These are phyloP conservation scores for Thymelicus acteon DNA, from an alignment of 2,888 invertebrate genomes.

Conservation along the genomic window DNA sequence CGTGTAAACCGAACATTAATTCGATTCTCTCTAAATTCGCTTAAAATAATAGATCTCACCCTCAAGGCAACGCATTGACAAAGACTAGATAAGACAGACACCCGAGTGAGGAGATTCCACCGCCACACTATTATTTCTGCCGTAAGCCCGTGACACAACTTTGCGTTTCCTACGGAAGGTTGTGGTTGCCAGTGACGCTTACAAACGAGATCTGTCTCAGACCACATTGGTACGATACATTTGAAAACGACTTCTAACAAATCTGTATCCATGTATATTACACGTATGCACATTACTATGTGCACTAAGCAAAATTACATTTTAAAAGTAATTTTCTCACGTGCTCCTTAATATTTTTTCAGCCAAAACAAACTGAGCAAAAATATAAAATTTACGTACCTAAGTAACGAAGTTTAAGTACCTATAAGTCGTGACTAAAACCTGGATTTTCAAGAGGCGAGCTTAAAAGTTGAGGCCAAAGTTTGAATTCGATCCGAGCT, in stretches of 20 bases:
- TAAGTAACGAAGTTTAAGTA: conserved; percentile 6
- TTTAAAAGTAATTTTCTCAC: neutral
- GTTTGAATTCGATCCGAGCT: conserved; percentile 11
- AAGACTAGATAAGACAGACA: too few relatives aligned
- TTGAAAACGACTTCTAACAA: neutral
- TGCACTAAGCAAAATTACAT: neutral
- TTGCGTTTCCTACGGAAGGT: neutral
- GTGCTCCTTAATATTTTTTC: neutral
- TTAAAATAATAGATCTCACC: too few relatives aligned
- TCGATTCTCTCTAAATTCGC: too few relatives aligned
- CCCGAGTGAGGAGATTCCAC: neutral
- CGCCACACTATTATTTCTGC: conserved; percentile 1
- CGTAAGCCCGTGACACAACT: neutral
- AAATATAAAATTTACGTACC: conserved; percentile 23
- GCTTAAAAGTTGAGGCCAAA: conserved; percentile 21
- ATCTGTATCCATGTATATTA: neutral
- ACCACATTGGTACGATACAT: neutral
- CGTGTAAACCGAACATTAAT: too few relatives aligned
- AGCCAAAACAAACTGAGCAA: conserved; percentile 10
- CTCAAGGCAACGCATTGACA: too few relatives aligned
- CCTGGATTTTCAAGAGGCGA: conserved; percentile 26
- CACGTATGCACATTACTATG: too few relatives aligned
- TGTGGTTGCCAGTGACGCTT: conserved; percentile 3
- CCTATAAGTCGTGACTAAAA: conserved; percentile 12
- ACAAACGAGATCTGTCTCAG: conserved; percentile 1